Base-by-base conservation (phyloP, 2,113 vertebrate species). In the Ammodytes marinus region DNA sequence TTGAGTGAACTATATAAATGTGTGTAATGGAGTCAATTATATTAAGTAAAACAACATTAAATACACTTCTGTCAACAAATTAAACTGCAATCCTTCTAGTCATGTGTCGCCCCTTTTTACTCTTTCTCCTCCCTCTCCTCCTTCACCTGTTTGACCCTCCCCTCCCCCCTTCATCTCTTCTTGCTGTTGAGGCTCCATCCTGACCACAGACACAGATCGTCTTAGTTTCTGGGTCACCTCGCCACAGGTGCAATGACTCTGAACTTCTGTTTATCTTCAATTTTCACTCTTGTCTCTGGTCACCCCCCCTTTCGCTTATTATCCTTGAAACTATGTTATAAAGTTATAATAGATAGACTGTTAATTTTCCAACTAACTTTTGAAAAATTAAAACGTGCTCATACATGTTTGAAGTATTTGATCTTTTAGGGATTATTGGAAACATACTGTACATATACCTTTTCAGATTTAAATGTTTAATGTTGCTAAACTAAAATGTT, bases 191-290 rank as follows among this genome's bases (percentile, higher is more conserved):
- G 35, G 65, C 65, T 6, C 52, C 80, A 60, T 82, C 77, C 63
- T 84, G 74, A 68, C 47, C 52, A 2, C 71, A 74, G 47, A 71
- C 47, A 19, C 0, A 27, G 3, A 71, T 71, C 69, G 5, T 64
- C 54, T 52, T 58, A 46, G 75, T 77, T 84, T 86, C 83, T 89
- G 70, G 65, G 71, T 87, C 77, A n/a, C 3, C 54, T 79, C 65
- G 85, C 52, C 46, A 59, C 74, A 84, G 78, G 65, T 84, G 78
- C 11, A 1, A 27, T 67, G 37, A 66, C 73, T 86, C 61, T 70
- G 35, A 86, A 75, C 13, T 0, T 42, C 47, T 69, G n/a, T 80
- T 53, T 19, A 58, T 46, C 68, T n/a, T 58, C 74, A n/a, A n/a
- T 19, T 74, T 61, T 58, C 64, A 13, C 66, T 79, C 70, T 27